A percentile compares a stretch with the other conserved stretches of the same genome.
Conservation (phyloP, 2,797 vertebrate genomes). For the Alca torda region DNA sequence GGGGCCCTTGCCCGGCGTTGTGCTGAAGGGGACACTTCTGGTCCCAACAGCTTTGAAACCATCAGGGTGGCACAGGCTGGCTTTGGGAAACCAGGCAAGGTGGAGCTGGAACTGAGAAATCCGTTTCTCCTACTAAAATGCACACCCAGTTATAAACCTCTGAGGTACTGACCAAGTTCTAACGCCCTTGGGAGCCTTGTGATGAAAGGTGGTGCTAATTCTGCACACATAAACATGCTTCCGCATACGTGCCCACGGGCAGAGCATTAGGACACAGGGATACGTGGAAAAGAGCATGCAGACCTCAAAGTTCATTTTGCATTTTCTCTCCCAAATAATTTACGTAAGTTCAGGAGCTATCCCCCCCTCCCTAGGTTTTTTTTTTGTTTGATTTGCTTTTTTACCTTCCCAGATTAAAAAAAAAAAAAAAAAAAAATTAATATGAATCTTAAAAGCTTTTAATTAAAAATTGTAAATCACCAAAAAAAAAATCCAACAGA, state of each 20-base stretch:
- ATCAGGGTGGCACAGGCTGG: background rate
- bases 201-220: background rate
- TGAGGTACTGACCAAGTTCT: background rate
- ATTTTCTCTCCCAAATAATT: background rate
- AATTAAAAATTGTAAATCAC: background rate
- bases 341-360: background rate
- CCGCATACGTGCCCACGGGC: background rate
- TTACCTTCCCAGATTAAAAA: background rate
- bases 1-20: rapidly evolving
- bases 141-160: background rate
- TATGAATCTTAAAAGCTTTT: background rate
- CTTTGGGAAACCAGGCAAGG: background rate
- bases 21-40: background rate
- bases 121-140: background rate
- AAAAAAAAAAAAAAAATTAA: background rate
- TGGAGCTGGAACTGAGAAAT: background rate
- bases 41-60: background rate
- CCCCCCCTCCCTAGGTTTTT: no score
- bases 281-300: background rate
- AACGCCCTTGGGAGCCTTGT: background rate
- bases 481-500: background rate
- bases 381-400: background rate
- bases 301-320: background rate
- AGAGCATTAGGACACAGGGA: background rate
- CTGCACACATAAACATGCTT: no score